Conservation (phyloP, 2,888 invertebrate genomes). For the Clistopyga incitator region DNA sequence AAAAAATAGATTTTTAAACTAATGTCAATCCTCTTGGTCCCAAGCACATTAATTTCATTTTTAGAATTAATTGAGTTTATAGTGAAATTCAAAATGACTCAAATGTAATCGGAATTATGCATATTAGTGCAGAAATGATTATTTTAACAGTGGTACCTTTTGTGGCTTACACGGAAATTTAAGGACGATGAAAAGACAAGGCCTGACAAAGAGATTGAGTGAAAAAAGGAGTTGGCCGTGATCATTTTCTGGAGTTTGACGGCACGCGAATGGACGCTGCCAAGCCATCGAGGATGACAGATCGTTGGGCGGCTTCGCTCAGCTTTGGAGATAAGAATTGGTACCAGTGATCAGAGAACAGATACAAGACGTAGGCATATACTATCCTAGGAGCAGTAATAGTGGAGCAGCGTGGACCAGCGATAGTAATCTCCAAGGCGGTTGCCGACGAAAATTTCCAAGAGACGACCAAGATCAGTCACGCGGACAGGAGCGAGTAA, state of each 20-base stretch:
- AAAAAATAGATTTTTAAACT: too few relatives aligned
- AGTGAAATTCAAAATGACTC: too few relatives aligned
- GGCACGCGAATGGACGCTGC: constrained; percentile 29
- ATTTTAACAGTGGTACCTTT: not conserved
- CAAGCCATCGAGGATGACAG: constrained; percentile 66
- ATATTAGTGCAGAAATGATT: not conserved
- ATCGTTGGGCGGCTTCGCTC: constrained; percentile 69
- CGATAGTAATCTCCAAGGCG: constrained; percentile 71
- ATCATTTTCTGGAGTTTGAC: not conserved
- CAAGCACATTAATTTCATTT: too few relatives aligned
- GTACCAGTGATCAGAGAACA: constrained; percentile 73
- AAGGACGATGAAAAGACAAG: not conserved
- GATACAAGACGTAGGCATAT: constrained; percentile 70
- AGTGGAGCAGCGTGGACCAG: constrained; percentile 31
- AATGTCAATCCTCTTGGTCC: too few relatives aligned
- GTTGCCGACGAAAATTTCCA: constrained; percentile 73
- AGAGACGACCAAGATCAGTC: constrained; percentile 56
- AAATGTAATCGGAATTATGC: too few relatives aligned
- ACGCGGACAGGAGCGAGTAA: constrained; percentile 41
- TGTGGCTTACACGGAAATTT: not conserved
- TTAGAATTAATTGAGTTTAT: too few relatives aligned
- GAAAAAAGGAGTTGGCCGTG: not conserved
- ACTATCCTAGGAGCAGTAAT: constrained; percentile 2
- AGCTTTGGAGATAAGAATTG: constrained; percentile 75
- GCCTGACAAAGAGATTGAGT: constrained; percentile 22